These are phyloP conservation scores for Hirtodrosophila cameraria DNA, from an alignment of 2,888 invertebrate species.

Conservation along the genomic window DNA sequence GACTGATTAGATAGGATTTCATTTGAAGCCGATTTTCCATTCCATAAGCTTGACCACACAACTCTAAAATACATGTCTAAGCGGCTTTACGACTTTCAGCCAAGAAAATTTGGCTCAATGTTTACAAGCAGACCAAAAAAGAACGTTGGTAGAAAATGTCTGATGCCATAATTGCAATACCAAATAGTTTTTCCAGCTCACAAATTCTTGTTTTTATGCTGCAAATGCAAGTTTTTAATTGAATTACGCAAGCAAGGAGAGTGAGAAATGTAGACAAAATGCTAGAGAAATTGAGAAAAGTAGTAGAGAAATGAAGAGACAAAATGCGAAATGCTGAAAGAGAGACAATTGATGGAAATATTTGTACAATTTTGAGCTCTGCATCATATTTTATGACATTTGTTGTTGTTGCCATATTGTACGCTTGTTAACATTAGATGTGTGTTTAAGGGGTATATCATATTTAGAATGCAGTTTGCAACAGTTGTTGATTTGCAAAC, in stretches of 20 bases:
- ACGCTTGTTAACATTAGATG: neutral
- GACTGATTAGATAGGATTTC: slow-evolving; percentile 16
- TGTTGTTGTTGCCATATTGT: slow-evolving; percentile 10
- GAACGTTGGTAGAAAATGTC: slow-evolving; percentile 3
- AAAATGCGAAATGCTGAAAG: neutral
- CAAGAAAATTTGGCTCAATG: slow-evolving; percentile 15
- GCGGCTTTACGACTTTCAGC: slow-evolving; percentile 24
- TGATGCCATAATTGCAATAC: slow-evolving; percentile 2
- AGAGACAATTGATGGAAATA: slow-evolving; percentile 44
- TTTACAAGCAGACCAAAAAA: too few species aligned
- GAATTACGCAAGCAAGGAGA: slow-evolving; percentile 44
- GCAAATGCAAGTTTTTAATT: slow-evolving; percentile 57
- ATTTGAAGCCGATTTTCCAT: slow-evolving; percentile 25
- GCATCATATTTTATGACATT: slow-evolving; percentile 39
- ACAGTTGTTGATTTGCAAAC: neutral
- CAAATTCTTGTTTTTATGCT: slow-evolving; percentile 49
- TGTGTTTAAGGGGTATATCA: neutral
- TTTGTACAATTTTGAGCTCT: slow-evolving; percentile 33
- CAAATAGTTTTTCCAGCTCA: slow-evolving; percentile 43
- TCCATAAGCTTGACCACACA: slow-evolving; percentile 29
- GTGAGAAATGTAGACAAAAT: too few species aligned
- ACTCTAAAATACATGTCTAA: slow-evolving; percentile 21
- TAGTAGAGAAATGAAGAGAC: neutral
- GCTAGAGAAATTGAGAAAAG: slow-evolving; percentile 27
- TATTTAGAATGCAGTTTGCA: neutral